These are phyloP conservation scores for Tokudaia tokunoshimensis DNA, from an alignment of 2,797 vertebrate genomes.

Conservation along the genomic window DNA sequence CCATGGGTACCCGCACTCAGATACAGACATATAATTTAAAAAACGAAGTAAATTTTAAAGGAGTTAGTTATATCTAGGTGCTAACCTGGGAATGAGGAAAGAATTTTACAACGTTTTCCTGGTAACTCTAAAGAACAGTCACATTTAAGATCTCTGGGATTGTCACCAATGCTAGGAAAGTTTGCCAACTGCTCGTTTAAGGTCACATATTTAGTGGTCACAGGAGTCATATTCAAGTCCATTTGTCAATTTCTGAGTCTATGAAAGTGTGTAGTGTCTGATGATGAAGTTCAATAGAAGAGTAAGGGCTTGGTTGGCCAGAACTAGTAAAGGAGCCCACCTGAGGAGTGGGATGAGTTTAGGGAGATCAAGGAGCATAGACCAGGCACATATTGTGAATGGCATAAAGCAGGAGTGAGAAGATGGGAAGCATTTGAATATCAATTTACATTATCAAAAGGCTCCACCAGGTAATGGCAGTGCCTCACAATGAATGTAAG, in stretches of 20 bases:
- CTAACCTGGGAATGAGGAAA: rapidly evolving
- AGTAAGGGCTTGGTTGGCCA: background rate
- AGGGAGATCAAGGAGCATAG: too few relatives aligned
- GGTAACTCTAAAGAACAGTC: background rate
- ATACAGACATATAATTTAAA: background rate
- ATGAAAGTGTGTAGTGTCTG: background rate
- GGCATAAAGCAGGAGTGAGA: background rate
- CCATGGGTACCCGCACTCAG: background rate
- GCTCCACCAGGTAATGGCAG: too few relatives aligned
- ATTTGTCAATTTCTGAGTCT: background rate
- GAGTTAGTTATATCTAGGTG: background rate
- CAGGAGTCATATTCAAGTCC: background rate
- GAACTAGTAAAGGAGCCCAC: background rate
- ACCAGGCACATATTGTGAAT: too few relatives aligned
- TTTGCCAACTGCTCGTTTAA: background rate
- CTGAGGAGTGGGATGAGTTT: rapidly evolving
- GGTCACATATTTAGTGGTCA: background rate
- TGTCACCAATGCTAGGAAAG: background rate
- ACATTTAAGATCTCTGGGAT: background rate
- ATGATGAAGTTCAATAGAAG: background rate
- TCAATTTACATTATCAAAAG: background rate
- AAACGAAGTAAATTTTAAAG: background rate
- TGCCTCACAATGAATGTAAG: background rate
- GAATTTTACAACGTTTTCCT: background rate
- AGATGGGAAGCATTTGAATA: rapidly evolving